Conservation (phyloP, 2,113 vertebrate species). For the Sula dactylatra region DNA sequence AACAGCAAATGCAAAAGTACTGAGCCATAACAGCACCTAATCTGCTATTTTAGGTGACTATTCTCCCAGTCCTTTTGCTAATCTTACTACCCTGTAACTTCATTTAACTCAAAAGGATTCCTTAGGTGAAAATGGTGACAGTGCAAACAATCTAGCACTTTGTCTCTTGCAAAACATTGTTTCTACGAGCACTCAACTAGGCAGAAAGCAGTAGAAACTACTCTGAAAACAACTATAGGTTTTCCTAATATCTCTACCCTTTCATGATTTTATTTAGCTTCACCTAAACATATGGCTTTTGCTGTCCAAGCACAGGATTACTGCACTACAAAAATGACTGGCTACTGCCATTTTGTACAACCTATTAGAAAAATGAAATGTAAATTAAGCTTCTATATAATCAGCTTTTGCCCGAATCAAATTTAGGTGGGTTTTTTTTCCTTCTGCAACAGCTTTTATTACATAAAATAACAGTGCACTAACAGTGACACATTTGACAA, state of each 20-base stretch:
- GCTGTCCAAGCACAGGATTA: background rate
- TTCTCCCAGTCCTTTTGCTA: background rate
- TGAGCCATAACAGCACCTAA: background rate
- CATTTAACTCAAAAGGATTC: background rate
- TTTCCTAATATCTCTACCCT: background rate
- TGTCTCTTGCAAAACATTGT: background rate
- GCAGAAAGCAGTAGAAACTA: background rate
- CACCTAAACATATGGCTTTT: background rate
- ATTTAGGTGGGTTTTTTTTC: background rate
- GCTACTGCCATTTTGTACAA: slow-evolving; percentile 1
- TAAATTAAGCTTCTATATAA: slow-evolving; percentile 55
- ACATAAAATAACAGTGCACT: background rate
- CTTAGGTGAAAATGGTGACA: background rate
- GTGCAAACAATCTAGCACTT: background rate
- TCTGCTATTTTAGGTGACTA: background rate
- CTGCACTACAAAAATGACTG: slow-evolving; percentile 16
- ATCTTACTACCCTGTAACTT: background rate
- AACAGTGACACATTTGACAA: background rate
- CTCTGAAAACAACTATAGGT: background rate
- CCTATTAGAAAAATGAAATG: slow-evolving; percentile 7
- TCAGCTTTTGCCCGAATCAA: slow-evolving; percentile 5
- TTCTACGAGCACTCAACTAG: background rate
- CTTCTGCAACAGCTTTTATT: background rate
- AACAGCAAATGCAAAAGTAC: background rate
- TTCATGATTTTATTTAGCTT: background rate